Evolutionary conservation across 2,797 vertebrate genomes (phyloP).

Genomic region (Tachyglossus aculeatus): DNA sequence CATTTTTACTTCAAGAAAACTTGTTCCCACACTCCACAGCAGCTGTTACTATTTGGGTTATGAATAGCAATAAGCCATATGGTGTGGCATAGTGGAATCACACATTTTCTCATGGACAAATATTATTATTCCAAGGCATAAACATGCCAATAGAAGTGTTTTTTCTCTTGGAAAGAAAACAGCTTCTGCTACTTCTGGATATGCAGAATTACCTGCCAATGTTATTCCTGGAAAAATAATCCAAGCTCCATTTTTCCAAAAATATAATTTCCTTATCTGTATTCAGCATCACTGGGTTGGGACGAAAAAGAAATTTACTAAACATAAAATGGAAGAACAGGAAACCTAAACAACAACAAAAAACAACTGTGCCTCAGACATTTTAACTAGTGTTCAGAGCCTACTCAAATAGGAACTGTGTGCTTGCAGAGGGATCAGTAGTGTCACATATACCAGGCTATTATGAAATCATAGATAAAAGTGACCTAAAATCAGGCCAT

Average conservation of each 20-base stretch:
- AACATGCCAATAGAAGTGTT: constrained; percentile 66
- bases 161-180: constrained; percentile 61
- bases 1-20: constrained; percentile 63
- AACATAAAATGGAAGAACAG: not conserved
- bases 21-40: constrained; percentile 56
- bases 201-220: constrained; percentile 53
- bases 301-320: not conserved
- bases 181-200: constrained; percentile 39
- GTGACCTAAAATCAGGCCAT: not conserved
- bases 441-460: not conserved
- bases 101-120: constrained; percentile 73
- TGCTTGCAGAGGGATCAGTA: not conserved
- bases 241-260: not conserved
- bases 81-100: constrained; percentile 69
- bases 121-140: constrained; percentile 76
- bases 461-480: not conserved
- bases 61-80: constrained; percentile 77
- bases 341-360: not conserved
- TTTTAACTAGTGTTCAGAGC: not conserved
- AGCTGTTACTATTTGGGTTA: constrained; percentile 76
- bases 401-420: not conserved
- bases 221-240: constrained; percentile 3
- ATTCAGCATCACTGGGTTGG: not conserved
- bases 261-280: not conserved
- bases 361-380: not conserved